A percentile compares a stretch with the other conserved stretches of the same genome.
Evolutionary conservation across 2,888 invertebrate genomes (phyloP).

Genomic region (Pyrrhia umbra): DNA sequence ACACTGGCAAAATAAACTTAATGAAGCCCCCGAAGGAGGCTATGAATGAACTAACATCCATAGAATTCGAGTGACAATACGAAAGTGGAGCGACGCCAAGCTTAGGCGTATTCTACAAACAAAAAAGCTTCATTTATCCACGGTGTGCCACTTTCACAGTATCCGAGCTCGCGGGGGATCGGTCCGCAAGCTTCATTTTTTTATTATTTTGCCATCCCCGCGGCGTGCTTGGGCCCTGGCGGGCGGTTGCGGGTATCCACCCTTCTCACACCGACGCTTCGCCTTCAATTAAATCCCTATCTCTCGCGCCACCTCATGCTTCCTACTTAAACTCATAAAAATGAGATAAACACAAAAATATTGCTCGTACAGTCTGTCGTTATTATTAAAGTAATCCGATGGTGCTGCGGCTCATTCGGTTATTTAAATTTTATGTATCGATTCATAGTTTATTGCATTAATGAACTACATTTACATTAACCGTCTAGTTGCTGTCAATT

Average conservation of each 20-base stretch:
- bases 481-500: neutral
- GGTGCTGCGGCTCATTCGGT: constrained; percentile 69
- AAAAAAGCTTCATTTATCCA: constrained; percentile 89
- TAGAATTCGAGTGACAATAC: constrained; percentile 87
- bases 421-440: constrained; percentile 62
- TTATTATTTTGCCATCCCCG: constrained; percentile 85
- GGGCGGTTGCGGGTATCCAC: constrained; percentile 76
- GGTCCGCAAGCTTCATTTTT: constrained; percentile 84
- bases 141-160: constrained; percentile 89
- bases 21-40: constrained; percentile 74
- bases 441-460: constrained; percentile 60
- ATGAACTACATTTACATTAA: constrained; percentile 46
- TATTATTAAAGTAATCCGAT: constrained; percentile 79
- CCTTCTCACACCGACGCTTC: constrained; percentile 76
- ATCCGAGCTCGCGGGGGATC: constrained; percentile 88
- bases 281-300: constrained; percentile 89
- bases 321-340: constrained; percentile 87
- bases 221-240: constrained; percentile 69
- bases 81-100: constrained; percentile 85
- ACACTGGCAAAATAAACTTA: constrained; percentile 76
- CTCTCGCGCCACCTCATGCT: constrained; percentile 84
- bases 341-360: constrained; percentile 87
- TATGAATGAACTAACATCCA: constrained; percentile 86
- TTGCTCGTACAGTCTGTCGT: constrained; percentile 81
- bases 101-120: constrained; percentile 88